These are phyloP conservation scores for Dichetophora obliterata DNA, from an alignment of 2,888 invertebrate genomes.

Conservation along the genomic window DNA sequence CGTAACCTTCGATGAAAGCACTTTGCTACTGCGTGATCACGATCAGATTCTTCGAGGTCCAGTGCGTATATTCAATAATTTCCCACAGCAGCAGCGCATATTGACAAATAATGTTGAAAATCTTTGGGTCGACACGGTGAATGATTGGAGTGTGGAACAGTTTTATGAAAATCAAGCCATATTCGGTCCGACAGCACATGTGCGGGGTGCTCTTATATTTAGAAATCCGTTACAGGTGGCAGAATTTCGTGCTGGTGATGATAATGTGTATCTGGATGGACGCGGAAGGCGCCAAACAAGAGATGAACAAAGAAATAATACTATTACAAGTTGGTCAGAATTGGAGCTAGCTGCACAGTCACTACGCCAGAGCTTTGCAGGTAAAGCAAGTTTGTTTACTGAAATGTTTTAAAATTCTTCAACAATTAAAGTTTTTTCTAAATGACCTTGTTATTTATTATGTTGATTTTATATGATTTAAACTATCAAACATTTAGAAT, in stretches of 20 bases:
- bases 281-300: conserved; percentile 5
- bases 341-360: not conserved
- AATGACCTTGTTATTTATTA: too few species aligned
- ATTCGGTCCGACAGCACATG: conserved; percentile 40
- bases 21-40: conserved; percentile 63
- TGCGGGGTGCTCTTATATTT: conserved; percentile 59
- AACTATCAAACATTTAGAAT: too few species aligned
- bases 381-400: too few species aligned
- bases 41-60: conserved; percentile 58
- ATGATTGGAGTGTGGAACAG: conserved; percentile 62
- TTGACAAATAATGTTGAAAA: conserved; percentile 60
- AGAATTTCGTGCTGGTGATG: conserved; percentile 48
- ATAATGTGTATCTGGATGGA: not conserved
- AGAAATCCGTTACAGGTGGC: conserved; percentile 54
- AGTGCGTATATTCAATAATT: conserved; percentile 56
- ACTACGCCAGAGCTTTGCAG: not conserved
- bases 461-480: too few species aligned
- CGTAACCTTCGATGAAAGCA: conserved; percentile 65
- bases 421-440: too few species aligned
- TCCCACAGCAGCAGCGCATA: conserved; percentile 53
- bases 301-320: not conserved
- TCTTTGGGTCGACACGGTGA: conserved; percentile 60
- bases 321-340: not conserved
- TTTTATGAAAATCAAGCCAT: conserved; percentile 61
- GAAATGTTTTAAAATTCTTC: too few species aligned